Evolutionary conservation across 2,797 vertebrate species (phyloP).

Genomic region (Acrocephalus scirpaceus): DNA sequence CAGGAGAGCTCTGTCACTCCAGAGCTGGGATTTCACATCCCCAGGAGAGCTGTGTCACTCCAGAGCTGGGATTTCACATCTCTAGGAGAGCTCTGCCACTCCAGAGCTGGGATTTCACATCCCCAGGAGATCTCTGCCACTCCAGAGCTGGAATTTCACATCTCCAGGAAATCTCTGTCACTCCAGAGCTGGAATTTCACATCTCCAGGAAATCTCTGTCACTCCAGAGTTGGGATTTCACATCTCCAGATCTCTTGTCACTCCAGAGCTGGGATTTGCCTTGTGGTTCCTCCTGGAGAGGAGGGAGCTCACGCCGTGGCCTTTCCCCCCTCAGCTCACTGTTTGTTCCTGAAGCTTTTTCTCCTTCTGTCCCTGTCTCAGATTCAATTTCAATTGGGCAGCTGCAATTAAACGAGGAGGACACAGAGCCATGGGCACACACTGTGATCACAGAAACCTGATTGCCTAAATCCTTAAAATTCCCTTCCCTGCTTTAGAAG

Average conservation of each 20-base stretch:
- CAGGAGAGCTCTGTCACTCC: neutral
- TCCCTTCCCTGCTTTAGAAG: neutral
- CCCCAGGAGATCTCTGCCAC: neutral
- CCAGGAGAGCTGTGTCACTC: neutral
- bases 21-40: neutral
- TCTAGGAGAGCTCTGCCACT: neutral
- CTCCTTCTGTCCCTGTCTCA: neutral
- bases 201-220: neutral
- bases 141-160: neutral
- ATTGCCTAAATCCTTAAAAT: neutral
- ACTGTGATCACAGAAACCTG: slow-evolving; percentile 50
- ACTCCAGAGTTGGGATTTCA: neutral
- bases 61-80: neutral
- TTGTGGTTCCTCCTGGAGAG: neutral
- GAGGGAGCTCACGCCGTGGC: neutral
- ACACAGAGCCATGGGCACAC: slow-evolving; percentile 2
- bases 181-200: neutral
- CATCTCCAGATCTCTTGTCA: neutral
- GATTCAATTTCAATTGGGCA: neutral
- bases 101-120: neutral
- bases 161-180: neutral
- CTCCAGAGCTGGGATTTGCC: neutral
- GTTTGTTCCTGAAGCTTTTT: neutral
- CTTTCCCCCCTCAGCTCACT: neutral
- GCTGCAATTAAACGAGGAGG: neutral